Evolutionary conservation across 2,888 invertebrate genomes (phyloP), one percentile per base, ranked within the genome.

Genomic region (Frankliniella intonsa): DNA sequence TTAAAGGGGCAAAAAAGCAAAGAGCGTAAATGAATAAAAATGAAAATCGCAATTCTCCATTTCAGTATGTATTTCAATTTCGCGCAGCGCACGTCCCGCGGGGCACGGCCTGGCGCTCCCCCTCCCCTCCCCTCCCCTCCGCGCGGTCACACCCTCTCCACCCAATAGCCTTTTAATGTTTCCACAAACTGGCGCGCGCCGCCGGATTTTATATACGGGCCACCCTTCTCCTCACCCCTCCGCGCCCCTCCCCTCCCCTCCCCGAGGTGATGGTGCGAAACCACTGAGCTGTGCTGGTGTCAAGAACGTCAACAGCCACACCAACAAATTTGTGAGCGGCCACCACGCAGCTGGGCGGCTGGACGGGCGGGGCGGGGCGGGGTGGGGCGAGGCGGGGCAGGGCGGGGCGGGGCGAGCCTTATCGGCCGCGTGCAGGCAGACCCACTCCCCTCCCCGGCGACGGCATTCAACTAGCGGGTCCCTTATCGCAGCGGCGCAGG

Each of bases 211-310:
- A 12, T 55, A 55, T 55, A 22, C 3, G 3, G 5, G 5, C 17
- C 55, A 55, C 55, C 55, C 55, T 55, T 11, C 55, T 19, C 51
- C 51, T 51, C 9, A 51, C 51, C 55, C 19, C 65, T 65, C 65
- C 9, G 65, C 11, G n/a, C 69, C 69, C 7, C n/a, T n/a, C 22
- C 69, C 55, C 55, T 55, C 55, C 55, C 65, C 65, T n/a, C 65
- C 65, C 65, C 19, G 19, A n/a, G 14, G 55, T 17, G 55, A 5
- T 19, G 55, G 22, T 22, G 69, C 69, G 69, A n/a, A n/a, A 22
- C 69, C n/a, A 69, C 69, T 65, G 55, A 55, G 55, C 55, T 55
- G 55, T 55, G 55, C n/a, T 65, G 69, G 69, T 22, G 69, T 69
- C 69, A 22, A 69, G 69, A 22, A 22, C 69, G 69, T 69, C 69